These are phyloP conservation scores for Perdita meconis DNA, from an alignment of 2,888 invertebrate genomes.

Conservation along the genomic window DNA sequence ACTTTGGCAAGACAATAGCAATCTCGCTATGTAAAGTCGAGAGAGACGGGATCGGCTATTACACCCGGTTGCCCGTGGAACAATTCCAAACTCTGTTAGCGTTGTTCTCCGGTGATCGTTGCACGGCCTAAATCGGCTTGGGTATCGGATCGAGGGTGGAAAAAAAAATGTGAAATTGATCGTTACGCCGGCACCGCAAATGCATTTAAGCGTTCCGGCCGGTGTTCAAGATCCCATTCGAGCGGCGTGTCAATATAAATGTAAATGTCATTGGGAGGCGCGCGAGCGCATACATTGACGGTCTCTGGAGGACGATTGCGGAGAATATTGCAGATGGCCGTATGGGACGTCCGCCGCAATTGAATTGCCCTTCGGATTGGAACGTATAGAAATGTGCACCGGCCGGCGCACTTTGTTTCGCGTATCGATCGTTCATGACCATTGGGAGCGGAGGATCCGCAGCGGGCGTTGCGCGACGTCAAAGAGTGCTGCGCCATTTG, in stretches of 20 bases:
- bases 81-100: conserved; percentile 23
- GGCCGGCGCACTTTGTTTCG: conserved; percentile 72
- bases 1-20: background rate
- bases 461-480: conserved; percentile 52
- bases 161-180: conserved; percentile 70
- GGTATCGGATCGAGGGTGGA: conserved; percentile 12
- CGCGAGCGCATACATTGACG: conserved; percentile 75
- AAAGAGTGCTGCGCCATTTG: conserved; percentile 67
- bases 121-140: conserved; percentile 30
- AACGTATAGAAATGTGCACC: conserved; percentile 74
- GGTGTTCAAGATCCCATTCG: conserved; percentile 77
- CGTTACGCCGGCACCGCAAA: conserved; percentile 73
- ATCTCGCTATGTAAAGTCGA: too few species aligned
- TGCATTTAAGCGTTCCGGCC: conserved; percentile 70
- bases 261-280: conserved; percentile 80
- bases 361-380: conserved; percentile 79
- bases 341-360: conserved; percentile 77
- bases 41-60: background rate
- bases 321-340: conserved; percentile 79
- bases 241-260: conserved; percentile 81
- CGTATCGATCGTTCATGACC: conserved; percentile 72
- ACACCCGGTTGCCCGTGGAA: background rate
- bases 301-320: conserved; percentile 76
- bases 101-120: conserved; percentile 6
- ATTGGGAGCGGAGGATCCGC: conserved; percentile 57